Conservation (phyloP, 2,888 invertebrate genomes). For the Phoenoteleia sp. region DNA sequence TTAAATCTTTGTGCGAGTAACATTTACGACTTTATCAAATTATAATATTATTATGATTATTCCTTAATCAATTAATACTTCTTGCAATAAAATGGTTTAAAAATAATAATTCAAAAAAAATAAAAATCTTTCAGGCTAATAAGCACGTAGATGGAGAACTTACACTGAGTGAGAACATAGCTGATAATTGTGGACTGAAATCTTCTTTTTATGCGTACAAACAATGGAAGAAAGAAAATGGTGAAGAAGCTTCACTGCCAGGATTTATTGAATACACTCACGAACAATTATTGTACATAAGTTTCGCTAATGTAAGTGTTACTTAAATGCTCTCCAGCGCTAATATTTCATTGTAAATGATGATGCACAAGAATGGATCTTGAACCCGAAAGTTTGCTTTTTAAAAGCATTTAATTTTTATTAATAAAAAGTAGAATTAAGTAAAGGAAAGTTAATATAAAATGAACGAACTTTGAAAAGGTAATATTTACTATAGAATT, state of each 20-base stretch:
- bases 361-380: no score
- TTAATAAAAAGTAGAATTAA: no score
- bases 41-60: no score
- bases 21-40: no score
- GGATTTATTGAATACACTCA: constrained; percentile 91
- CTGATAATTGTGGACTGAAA: constrained; percentile 94
- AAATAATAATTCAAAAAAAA: not conserved
- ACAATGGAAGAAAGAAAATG: constrained; percentile 88
- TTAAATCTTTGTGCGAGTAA: no score
- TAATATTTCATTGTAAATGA: not conserved
- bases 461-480: no score
- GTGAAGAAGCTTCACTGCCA: constrained; percentile 90
- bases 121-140: constrained; percentile 75
- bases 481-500: no score
- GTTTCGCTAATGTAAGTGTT: constrained; percentile 53
- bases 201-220: constrained; percentile 91
- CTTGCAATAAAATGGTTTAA: no score
- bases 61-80: no score
- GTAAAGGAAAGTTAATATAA: no score
- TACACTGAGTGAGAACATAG: constrained; percentile 94
- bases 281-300: constrained; percentile 91
- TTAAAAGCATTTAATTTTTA: no score
- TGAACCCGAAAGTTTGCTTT: no score
- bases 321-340: constrained; percentile 86
- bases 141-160: constrained; percentile 91